Evolutionary conservation across 1,140 invertebrate genomes (phyloP), one percentile per base, ranked within the genome.

Genomic region (Drosophila ercepeae): DNA sequence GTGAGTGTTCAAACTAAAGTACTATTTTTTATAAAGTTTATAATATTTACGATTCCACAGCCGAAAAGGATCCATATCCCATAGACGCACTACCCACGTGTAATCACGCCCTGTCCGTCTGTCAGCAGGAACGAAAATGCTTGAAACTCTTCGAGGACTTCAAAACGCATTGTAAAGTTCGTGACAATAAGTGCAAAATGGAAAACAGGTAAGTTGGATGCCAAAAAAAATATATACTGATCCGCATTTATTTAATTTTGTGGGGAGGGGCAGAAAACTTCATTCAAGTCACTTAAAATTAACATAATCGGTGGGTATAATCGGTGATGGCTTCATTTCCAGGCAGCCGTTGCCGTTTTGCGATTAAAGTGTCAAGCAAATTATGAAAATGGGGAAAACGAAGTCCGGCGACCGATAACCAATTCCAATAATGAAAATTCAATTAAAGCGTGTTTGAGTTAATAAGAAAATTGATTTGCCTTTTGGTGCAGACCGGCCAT

Each of bases 11-110:
- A 9, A 5, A 3, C 9, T 21, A n/a, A n/a, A n/a, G n/a, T n/a
- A n/a, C n/a, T n/a, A n/a, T n/a, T n/a, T n/a, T n/a, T n/a, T n/a
- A n/a, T n/a, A n/a, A n/a, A n/a, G n/a, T n/a, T n/a, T n/a, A 32
- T 32, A 32, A 32, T 11, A n/a, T 32, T 32, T 32, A 32, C 9
- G 29, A 11, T 32, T 42, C 4, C 29, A 14, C 89, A 94, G 67
- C 94, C 96, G 96, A 97, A 82, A 96, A 96, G 93, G 96, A 97
- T 93, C 95, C 95, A 9, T 96, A 96, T 92, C 94, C 96, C 11
- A 95, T 97, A 51, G 96, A 97, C 89, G 95, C 96, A 29, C 92
- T 98, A 84, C 96, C 96, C 46, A 96, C 95, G 29, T 97, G 97
- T 92, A 97, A 95, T 91, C 96, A 97, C 83, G 97, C 97, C 4